Evolutionary conservation across 2,888 invertebrate species (phyloP).

Genomic region (Nomada fucata): DNA sequence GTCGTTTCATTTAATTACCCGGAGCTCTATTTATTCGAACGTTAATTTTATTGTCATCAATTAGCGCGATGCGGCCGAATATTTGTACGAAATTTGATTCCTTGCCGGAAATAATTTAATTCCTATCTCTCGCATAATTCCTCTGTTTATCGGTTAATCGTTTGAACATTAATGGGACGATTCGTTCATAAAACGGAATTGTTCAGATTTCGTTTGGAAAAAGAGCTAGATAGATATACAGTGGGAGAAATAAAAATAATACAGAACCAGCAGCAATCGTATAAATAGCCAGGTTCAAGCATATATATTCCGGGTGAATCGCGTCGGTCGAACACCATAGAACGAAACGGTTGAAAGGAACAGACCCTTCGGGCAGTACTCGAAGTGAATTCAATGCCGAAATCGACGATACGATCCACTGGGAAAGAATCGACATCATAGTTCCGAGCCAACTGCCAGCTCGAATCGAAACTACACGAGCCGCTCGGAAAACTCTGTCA

Average conservation of each 20-base stretch:
- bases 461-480: constrained; percentile 55
- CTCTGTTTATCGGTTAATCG: not conserved
- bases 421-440: constrained; percentile 61
- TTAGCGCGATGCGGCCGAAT: constrained; percentile 25
- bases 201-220: constrained; percentile 10
- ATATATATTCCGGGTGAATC: constrained; percentile 42
- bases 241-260: not conserved
- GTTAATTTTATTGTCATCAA: constrained; percentile 31
- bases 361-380: constrained; percentile 62
- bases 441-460: constrained; percentile 55
- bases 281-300: constrained; percentile 44
- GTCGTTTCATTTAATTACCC: constrained; percentile 35
- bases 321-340: constrained; percentile 49
- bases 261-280: constrained; percentile 15
- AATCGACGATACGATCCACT: constrained; percentile 71
- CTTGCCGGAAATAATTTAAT: not conserved
- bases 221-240: not conserved
- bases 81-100: constrained; percentile 2
- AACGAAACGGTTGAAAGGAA: constrained; percentile 66
- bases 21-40: constrained; percentile 6
- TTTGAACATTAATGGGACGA: not conserved
- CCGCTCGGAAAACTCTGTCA: constrained; percentile 55
- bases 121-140: not conserved
- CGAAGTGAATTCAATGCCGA: constrained; percentile 64
- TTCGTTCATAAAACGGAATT: constrained; percentile 14